phyloP scores from a whole-genome alignment of 2,888 invertebrate genomes.

The Laothoe populi region DNA sequence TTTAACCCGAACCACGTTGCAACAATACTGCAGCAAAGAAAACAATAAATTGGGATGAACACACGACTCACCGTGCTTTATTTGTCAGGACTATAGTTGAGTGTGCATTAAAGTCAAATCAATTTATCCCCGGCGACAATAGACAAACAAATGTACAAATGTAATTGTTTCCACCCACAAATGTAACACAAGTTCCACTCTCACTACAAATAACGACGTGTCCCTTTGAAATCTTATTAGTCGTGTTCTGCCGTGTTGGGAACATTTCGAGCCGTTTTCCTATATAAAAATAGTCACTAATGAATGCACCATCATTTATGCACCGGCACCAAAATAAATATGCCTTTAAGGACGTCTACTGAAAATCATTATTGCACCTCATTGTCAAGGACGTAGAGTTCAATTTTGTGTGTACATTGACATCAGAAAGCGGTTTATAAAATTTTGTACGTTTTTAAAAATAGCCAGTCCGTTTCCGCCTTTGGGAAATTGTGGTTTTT shows the following conservation, averaged over 20 bases:
- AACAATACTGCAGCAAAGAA: slow-evolving; percentile 30
- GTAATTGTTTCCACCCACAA: slow-evolving; percentile 11
- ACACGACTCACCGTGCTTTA: background rate
- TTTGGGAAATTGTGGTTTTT: slow-evolving; percentile 68
- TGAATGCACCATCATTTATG: slow-evolving; percentile 57
- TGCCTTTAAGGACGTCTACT: slow-evolving; percentile 33
- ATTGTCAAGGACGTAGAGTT: slow-evolving; percentile 55
- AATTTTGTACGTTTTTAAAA: slow-evolving; percentile 69
- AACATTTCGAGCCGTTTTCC: slow-evolving; percentile 57
- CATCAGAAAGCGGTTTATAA: slow-evolving; percentile 51
- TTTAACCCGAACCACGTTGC: background rate
- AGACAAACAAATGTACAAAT: slow-evolving; percentile 17
- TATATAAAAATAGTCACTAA: slow-evolving; percentile 67
- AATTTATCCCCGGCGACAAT: slow-evolving; percentile 21
- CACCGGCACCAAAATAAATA: slow-evolving; percentile 42
- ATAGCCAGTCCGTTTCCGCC: slow-evolving; percentile 79
- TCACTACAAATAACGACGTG: slow-evolving; percentile 26
- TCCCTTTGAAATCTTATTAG: slow-evolving; percentile 56
- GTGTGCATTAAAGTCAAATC: slow-evolving; percentile 20
- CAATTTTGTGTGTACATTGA: slow-evolving; percentile 50
- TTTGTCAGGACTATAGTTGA: slow-evolving; percentile 13
- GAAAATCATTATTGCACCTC: slow-evolving; percentile 21
- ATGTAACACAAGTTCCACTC: slow-evolving; percentile 13
- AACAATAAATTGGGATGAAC: slow-evolving; percentile 4
- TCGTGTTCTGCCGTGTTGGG: slow-evolving; percentile 55